phyloP scores from a whole-genome alignment of 2,797 vertebrate genomes.

The Tragopan temminckii region DNA sequence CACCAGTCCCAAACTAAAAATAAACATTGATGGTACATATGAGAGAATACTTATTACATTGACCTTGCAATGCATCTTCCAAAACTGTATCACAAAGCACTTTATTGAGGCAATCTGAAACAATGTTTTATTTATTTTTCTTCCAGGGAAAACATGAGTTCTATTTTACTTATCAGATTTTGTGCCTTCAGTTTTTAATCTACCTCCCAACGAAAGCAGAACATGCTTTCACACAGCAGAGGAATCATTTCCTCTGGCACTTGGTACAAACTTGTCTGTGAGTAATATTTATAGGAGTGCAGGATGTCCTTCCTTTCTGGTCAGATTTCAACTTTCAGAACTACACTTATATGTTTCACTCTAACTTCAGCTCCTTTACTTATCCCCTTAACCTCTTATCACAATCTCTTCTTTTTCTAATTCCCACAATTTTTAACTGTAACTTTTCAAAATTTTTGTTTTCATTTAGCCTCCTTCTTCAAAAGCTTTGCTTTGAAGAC shows the following conservation, averaged over 20 bases:
- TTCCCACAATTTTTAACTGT: background rate
- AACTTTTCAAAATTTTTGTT: background rate
- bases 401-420: background rate
- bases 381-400: background rate
- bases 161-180: background rate
- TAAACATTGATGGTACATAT: slow-evolving; percentile 74
- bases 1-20: slow-evolving; percentile 80
- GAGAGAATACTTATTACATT: slow-evolving; percentile 71
- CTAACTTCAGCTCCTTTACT: background rate
- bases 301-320: background rate
- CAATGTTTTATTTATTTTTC: background rate
- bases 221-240: accelerated
- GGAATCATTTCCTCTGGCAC: accelerated
- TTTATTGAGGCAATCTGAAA: background rate
- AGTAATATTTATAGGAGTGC: background rate
- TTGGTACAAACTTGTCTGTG: background rate
- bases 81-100: slow-evolving; percentile 12
- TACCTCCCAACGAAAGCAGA: background rate
- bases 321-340: background rate
- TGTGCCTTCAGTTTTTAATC: background rate
- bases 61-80: slow-evolving; percentile 78
- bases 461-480: background rate
- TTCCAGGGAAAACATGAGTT: background rate
- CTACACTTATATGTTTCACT: background rate
- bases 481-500: background rate